A percentile compares a stretch with the other conserved stretches of the same genome.
Evolutionary conservation across 2,113 vertebrate species (phyloP).

Genomic region (Pelecanoides urinatrix): DNA sequence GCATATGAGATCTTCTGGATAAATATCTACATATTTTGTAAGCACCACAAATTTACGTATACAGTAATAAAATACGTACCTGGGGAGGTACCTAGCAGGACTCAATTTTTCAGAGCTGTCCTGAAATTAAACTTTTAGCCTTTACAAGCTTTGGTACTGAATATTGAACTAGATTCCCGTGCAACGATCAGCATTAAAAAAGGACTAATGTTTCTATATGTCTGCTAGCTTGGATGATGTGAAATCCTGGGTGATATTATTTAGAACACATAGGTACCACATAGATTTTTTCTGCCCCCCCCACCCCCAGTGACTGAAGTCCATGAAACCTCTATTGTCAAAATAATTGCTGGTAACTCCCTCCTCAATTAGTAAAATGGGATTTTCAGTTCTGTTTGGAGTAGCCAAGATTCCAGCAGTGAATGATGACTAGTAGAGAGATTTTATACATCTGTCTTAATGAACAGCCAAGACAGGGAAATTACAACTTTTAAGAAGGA

Average conservation of each 20-base stretch:
- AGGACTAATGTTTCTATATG: neutral
- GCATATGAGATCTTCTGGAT: neutral
- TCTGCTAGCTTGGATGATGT: neutral
- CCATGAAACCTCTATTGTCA: neutral
- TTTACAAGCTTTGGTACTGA: neutral
- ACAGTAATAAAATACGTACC: neutral
- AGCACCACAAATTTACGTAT: neutral
- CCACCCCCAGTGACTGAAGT: neutral
- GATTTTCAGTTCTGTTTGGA: neutral
- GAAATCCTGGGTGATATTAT: neutral
- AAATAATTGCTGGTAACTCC: neutral
- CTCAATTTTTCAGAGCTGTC: neutral
- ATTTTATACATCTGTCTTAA: slow-evolving; percentile 29
- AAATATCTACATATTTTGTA: neutral
- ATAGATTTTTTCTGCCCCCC: neutral
- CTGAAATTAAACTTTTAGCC: neutral
- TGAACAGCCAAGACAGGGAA: neutral
- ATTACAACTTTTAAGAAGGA: neutral
- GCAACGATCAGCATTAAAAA: neutral
- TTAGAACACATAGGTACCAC: neutral
- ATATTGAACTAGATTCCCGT: neutral
- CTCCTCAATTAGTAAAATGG: neutral
- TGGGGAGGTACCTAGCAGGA: neutral
- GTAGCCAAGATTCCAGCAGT: neutral
- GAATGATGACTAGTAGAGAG: neutral